These are phyloP conservation scores for Brachionus rotundiformis DNA, from an alignment of 1,140 invertebrate genomes.

Conservation along the genomic window DNA sequence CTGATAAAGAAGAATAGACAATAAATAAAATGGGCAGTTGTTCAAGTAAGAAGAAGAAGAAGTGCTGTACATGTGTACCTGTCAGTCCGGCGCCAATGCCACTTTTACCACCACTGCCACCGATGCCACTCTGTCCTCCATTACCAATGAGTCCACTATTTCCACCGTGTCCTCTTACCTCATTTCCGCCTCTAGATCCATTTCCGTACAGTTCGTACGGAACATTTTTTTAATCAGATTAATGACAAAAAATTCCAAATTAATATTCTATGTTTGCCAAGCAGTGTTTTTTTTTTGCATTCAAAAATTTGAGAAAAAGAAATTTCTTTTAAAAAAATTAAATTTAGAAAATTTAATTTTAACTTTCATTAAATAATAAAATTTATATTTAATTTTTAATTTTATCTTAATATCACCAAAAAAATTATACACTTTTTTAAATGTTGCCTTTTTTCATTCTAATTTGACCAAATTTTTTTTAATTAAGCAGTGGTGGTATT, in stretches of 20 bases:
- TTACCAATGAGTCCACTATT: neutral
- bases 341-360: too few species aligned
- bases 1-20: neutral
- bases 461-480: too few species aligned
- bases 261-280: neutral
- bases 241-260: neutral
- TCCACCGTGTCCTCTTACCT: neutral
- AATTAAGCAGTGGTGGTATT: too few species aligned
- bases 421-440: too few species aligned
- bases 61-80: neutral
- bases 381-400: too few species aligned
- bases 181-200: neutral
- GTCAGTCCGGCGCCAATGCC: neutral
- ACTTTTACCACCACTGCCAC: neutral
- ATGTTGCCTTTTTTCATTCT: too few species aligned
- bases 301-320: neutral
- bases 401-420: too few species aligned
- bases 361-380: too few species aligned
- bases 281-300: neutral
- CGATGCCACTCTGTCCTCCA: neutral
- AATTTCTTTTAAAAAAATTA: too few species aligned
- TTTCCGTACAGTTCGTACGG: neutral
- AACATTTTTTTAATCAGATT: neutral
- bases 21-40: neutral
- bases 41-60: neutral